phyloP scores from a whole-genome alignment of 2,888 invertebrate species.

The Augochlorella aurata region DNA sequence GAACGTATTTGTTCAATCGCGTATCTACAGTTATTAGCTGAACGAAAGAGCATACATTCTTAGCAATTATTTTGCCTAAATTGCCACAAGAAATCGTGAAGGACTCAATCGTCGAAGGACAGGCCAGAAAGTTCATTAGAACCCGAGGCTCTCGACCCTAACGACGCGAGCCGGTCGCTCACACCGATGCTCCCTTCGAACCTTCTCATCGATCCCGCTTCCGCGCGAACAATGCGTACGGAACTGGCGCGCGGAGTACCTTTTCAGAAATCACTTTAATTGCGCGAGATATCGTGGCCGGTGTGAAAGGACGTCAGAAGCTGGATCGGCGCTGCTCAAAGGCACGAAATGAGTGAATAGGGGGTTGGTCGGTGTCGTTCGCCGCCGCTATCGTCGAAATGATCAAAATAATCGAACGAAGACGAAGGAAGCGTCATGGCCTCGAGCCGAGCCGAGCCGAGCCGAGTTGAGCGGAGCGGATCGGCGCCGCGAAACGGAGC shows the following conservation, averaged over 20 bases:
- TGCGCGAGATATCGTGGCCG: constrained; percentile 15
- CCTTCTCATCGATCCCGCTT: constrained; percentile 11
- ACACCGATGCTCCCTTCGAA: constrained; percentile 7
- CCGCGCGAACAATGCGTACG: constrained; percentile 7
- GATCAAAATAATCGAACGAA: constrained; percentile 72
- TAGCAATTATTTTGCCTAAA: neutral
- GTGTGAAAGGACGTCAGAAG: constrained; percentile 30
- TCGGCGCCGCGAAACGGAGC: constrained; percentile 37
- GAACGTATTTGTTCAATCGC: neutral
- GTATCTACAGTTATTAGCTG: neutral
- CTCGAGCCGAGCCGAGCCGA: constrained; percentile 56
- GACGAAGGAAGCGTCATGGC: constrained; percentile 41
- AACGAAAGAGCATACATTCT: neutral
- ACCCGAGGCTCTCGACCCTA: neutral
- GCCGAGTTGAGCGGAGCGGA: no score
- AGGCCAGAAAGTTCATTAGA: neutral
- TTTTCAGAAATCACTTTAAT: constrained; percentile 33
- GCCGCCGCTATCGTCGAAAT: constrained; percentile 59
- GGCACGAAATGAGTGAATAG: constrained; percentile 32
- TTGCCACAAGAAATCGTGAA: neutral
- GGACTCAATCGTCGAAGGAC: neutral
- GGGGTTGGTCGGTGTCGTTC: constrained; percentile 19
- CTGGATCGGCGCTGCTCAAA: constrained; percentile 30
- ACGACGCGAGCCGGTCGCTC: neutral
- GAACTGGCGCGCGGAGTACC: neutral